Base-by-base conservation (phyloP, 2,113 vertebrate species). In the Monarcha castaneiventris region DNA sequence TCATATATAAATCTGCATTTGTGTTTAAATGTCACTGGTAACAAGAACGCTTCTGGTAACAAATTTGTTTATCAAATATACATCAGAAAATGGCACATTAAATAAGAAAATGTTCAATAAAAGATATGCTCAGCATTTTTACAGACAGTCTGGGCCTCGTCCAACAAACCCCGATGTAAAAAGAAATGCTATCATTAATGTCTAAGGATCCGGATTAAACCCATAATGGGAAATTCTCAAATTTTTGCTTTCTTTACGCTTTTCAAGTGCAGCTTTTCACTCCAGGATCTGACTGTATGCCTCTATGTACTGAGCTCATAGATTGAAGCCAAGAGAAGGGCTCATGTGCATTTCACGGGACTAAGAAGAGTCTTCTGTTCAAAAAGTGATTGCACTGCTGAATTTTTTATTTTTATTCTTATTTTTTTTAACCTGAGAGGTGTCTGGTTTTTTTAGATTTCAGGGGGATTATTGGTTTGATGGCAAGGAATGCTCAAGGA, bases 1-100 rank as follows among this genome's bases (percentile, higher is more conserved):
- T 85, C 48, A 56, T 39, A 93, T 95, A 91, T 80, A 94, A 94
- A 95, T 94, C 82, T 91, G 84, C 82, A 93, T 93, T 95, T 96
- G 85, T 93, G 87, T 90, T 97, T 90, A 95, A 97, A 96, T 94
- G 93, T 93, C 94, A 96, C 61, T 86, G 43, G 82, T 90, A 96
- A 94, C 85, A 94, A 89, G 94, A 95, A 87, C 5, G 7, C 83
- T 96, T 90, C 92, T 94, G 71, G 83, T 95, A 89, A 96, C 79
- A 90, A 92, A 93, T 90, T 90, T 90, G 76, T 92, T 94, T 94
- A 90, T 94, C 90, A 94, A 95, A 92, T 90, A 92, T 72, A 81
- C 79, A 92, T 92, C 92, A 92, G 79, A 95, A 95, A 91, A 90
- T 90, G 85, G 72, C 63, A 96, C 61, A 93, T 90, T 88, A 93